Conservation (phyloP, 92 coral and sea anemone species). For the Umimayanthus chanpuru region DNA sequence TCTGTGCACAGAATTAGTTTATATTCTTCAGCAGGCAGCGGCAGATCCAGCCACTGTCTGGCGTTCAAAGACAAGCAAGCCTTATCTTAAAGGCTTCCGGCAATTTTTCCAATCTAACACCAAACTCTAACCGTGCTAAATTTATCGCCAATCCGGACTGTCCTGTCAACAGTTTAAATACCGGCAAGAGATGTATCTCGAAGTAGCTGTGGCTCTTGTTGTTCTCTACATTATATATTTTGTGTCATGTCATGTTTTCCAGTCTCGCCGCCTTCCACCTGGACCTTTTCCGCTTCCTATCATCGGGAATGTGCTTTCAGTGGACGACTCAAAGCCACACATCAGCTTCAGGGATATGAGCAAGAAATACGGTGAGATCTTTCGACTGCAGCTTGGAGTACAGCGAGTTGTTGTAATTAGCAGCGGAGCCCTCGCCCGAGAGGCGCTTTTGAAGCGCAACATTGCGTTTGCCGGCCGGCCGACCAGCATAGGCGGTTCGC, state of each 20-base stretch:
- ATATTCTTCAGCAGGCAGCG: neutral
- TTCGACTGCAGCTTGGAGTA: conserved; percentile 71
- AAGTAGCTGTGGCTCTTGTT: neutral
- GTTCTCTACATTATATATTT: conserved; percentile 18
- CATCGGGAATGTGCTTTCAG: conserved; percentile 74
- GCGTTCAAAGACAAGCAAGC: too few species aligned
- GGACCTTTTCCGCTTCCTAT: conserved; percentile 89
- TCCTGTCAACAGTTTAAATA: neutral
- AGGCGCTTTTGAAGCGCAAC: conserved; percentile 72
- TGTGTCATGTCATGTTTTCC: conserved; percentile 26
- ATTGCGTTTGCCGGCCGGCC: conserved; percentile 83
- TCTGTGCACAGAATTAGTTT: too few species aligned
- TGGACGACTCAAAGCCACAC: conserved; percentile 68
- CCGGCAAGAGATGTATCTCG: conserved; percentile 7
- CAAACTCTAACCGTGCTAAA: neutral
- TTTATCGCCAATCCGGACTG: neutral
- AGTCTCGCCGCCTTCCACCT: conserved; percentile 72
- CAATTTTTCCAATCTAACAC: neutral
- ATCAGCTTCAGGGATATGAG: conserved; percentile 62
- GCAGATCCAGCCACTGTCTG: neutral
- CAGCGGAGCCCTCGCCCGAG: conserved; percentile 75
- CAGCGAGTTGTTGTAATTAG: conserved; percentile 70
- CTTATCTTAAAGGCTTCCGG: neutral
- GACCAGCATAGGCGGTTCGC: conserved; percentile 63
- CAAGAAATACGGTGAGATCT: conserved; percentile 70